These are phyloP conservation scores for Echinarachnius parma DNA, from an alignment of 53 echinoderm and acorn worm species.

Conservation along the genomic window DNA sequence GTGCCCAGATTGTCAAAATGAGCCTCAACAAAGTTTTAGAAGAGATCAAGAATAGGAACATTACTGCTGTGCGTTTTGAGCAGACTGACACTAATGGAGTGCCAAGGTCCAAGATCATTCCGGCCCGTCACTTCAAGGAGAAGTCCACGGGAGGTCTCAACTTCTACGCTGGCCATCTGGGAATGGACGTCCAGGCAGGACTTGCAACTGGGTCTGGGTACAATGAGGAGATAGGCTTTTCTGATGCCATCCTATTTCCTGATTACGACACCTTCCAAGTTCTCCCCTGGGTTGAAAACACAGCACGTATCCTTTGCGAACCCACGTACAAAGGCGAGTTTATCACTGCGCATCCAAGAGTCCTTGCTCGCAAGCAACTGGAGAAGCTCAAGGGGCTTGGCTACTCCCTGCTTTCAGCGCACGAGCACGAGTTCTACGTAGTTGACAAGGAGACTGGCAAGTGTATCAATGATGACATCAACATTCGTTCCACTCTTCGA, in stretches of 20 bases:
- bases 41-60: slow-evolving; percentile 33
- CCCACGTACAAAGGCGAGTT: slow-evolving; percentile 32
- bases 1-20: too few species aligned
- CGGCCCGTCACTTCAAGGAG: slow-evolving; percentile 53
- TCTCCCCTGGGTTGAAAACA: slow-evolving; percentile 12
- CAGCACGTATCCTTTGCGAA: slow-evolving; percentile 9
- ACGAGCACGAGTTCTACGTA: slow-evolving; percentile 90
- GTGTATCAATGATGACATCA: slow-evolving; percentile 53
- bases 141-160: slow-evolving; percentile 51
- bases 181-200: slow-evolving; percentile 40
- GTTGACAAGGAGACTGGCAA: slow-evolving; percentile 61
- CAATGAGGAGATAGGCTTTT: too few species aligned
- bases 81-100: slow-evolving; percentile 51
- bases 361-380: slow-evolving; percentile 65
- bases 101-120: slow-evolving; percentile 50
- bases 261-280: slow-evolving; percentile 25
- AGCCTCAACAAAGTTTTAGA: slow-evolving; percentile 28
- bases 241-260: too few species aligned
- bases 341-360: slow-evolving; percentile 62
- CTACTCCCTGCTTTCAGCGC: slow-evolving; percentile 72
- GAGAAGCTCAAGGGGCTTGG: slow-evolving; percentile 59
- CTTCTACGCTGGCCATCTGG: slow-evolving; percentile 45
- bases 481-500: slow-evolving; percentile 56
- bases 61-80: slow-evolving; percentile 60
- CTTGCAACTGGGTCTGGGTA: not conserved